Base-by-base conservation (phyloP, 2,113 vertebrate species). In the Megalops atlanticus region DNA sequence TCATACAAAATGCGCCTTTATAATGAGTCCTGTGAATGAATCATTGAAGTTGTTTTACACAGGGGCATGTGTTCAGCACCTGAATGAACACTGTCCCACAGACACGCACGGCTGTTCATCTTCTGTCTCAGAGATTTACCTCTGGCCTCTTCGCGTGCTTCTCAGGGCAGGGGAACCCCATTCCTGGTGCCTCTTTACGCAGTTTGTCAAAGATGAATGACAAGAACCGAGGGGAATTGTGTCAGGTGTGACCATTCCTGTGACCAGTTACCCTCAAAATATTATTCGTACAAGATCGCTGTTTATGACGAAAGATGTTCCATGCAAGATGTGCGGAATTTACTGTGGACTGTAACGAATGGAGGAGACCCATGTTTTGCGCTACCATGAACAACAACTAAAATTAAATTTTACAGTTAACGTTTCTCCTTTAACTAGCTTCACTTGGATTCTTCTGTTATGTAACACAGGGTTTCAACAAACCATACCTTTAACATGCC, bases 11-110 rank as follows among this genome's bases (percentile, higher is more conserved):
- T 11, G 58, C 58, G 11, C 58, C 11, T 31, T 10, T 31, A 24
- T 31, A 4, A 31, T 31, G 58, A 31, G 58, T 11, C 24, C 12
- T 45, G 12, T 45, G 24, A 45, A 45, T 33, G n/a, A 21, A 0
- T 64, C n/a, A n/a, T 27, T 15, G 16, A 11, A 10, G 39, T 43
- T 39, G 15, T 10, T 43, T 75, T 45, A 43, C 24, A 10, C n/a
- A 6, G 18, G 31, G 64, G 77, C 78, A 79, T 79, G 27, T 79
- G 78, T 49, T 79, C 68, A 71, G 68, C 78, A 79, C 68, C 68
- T 79, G 78, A 69, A 33, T 45, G 41, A 79, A 72, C 68, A 72
- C 16, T 15, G 41, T 33, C 14, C 31, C 40, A 47, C n/a, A 21
- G 77, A 68, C 38, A 40, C 16, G 39, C n/a, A 31, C 27, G 10